Conservation (phyloP, 2,113 vertebrate genomes). For the Myotis yumanensis region DNA sequence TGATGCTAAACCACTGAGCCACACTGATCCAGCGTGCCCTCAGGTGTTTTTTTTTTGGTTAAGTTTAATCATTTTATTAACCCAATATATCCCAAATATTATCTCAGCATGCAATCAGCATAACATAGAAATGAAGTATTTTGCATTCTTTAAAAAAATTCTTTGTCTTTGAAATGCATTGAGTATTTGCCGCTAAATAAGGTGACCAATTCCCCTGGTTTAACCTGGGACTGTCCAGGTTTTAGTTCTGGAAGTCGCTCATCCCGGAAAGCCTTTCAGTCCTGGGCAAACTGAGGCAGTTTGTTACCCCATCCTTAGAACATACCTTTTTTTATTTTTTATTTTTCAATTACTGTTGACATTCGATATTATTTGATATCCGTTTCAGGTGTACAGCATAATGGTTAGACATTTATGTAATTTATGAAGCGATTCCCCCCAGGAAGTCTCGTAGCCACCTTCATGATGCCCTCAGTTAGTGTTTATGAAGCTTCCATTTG, state of each 20-base stretch:
- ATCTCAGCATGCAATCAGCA: neutral
- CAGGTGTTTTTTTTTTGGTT: neutral
- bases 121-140: neutral
- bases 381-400: neutral
- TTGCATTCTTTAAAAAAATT: neutral
- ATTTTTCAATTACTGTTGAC: neutral
- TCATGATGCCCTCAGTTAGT: neutral
- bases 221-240: neutral
- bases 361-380: neutral
- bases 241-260: neutral
- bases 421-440: neutral
- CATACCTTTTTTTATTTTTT: neutral
- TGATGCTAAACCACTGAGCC: too few relatives aligned
- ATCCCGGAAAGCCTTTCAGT: neutral
- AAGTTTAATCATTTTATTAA: neutral
- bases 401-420: neutral
- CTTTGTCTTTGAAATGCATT: neutral
- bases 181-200: neutral
- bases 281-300: neutral
- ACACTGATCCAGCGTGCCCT: neutral
- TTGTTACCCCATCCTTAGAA: neutral
- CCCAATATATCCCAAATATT: neutral
- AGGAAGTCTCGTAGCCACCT: neutral
- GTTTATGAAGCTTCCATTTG: conserved; percentile 33
- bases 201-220: neutral